These are phyloP conservation scores for Acrossocheilus wenchowensis DNA, from an alignment of 2,797 vertebrate species.

Conservation along the genomic window DNA sequence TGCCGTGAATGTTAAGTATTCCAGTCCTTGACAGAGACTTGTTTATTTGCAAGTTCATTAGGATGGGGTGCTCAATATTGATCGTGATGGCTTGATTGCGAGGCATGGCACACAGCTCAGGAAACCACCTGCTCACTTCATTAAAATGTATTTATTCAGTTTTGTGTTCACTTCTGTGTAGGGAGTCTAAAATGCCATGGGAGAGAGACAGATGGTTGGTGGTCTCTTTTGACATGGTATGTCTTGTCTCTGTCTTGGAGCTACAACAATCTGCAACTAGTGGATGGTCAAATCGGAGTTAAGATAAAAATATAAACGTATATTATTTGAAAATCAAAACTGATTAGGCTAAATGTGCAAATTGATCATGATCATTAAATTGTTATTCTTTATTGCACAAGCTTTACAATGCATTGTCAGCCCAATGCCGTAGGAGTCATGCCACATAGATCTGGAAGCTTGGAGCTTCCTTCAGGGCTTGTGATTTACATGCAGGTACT, in stretches of 20 bases:
- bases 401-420: neutral
- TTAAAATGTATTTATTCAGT: conserved; percentile 51
- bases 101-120: conserved; percentile 4
- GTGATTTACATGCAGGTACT: conserved; percentile 10
- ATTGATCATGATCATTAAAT: neutral
- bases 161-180: conserved; percentile 41
- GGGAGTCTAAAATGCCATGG: neutral
- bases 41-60: conserved; percentile 35
- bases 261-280: neutral
- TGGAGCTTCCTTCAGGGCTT: conserved; percentile 27
- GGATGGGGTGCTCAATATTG: conserved; percentile 34
- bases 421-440: neutral
- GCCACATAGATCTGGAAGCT: neutral
- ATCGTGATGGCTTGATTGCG: conserved; percentile 34
- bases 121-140: conserved; percentile 48
- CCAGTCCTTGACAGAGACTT: conserved; percentile 7
- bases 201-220: conserved; percentile 45
- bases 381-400: neutral
- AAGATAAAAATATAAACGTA: neutral
- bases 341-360: neutral
- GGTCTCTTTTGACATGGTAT: conserved; percentile 7
- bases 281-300: neutral
- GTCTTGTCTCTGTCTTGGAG: neutral
- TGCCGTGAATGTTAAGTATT: neutral
- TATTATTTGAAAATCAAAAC: neutral